Base-by-base conservation (phyloP, 2,797 vertebrate genomes). In the Cuniculus paca region DNA sequence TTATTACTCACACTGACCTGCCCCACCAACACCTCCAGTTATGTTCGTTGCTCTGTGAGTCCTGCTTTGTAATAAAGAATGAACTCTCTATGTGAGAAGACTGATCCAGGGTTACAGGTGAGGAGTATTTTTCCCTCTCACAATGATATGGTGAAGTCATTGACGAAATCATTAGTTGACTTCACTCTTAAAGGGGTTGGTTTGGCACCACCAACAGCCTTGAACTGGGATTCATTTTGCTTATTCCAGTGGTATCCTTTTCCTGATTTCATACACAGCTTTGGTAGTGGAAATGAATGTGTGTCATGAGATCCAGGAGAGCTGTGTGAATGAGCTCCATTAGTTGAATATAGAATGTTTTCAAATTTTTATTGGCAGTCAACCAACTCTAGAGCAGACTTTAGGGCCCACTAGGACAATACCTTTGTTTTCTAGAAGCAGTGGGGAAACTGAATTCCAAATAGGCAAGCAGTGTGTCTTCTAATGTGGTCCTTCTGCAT, bases 131-230 rank as follows among this genome's bases (percentile, higher is more conserved):
- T 96, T 90, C 96, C 92, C 56, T 97, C 96, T 98, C 95, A 95
- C 83, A 1, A 0, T 84, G 91, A 97, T 96, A 96, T 89, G 1
- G 0, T 58, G 97, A 54, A 96, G 93, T 98, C 97, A 98, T 96
- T 95, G 61, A 87, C 94, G 72, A 93, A 72, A n/a, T 82, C 68
- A 95, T 65, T 75, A 34, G 34, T 36, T 78, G 75, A 4, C 36
- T 5, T 74, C 65, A 75, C 82, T 78, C 89, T 96, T 81, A 83
- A 90, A 95, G 97, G n/a, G 95, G 60, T 36, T 2, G n/a, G 70
- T 50, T 45, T 31, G 22, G 42, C 65, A 83, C 36, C 3, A 22
- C 26, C 58, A 22, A 90, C 90, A 88, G 95, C 94, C 92, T 97
- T 68, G 56, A 87, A 91, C 74, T 36, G n/a, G 93, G 87, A 31